Base-by-base conservation (phyloP, 2,888 invertebrate genomes). In the Morpho deidamia region DNA sequence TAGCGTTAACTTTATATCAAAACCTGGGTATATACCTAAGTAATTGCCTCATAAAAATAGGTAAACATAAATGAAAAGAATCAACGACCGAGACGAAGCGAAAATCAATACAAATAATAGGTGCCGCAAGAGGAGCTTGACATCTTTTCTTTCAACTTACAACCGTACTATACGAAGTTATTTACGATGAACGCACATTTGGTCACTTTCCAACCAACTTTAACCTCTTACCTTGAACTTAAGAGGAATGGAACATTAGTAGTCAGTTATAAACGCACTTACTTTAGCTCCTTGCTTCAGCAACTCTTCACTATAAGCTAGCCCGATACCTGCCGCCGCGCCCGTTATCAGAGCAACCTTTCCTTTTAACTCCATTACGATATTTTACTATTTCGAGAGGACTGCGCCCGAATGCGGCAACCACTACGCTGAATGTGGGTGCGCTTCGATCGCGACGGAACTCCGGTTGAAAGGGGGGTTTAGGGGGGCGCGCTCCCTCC, bases 231-330 rank as follows among this genome's bases (percentile, higher is more conserved):
- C 81, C 80, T 83, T 83, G 82, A 81, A 83, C 79, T 72, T 65
- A 70, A 67, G 68, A 68, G 72, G 70, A 65, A 51, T 63, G 54
- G 61, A 61, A 52, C 52, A 53, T 53, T 52, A 50, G 46, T 37
- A 49, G 11, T 32, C 38, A 38, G 41, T 51, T 43, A 66, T 61
- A 62, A n/a, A n/a, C n/a, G n/a, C 65, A 59, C 78, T 80, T 83
- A 94, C 94, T 91, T 94, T 94, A 32, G 93, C 94, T 64, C 95
- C 95, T 69, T 93, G 92, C 69, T 92, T 92, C 57, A 95, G 86
- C 44, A 95, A 74, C 71, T 94, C 94, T 65, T 93, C 92, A 67
- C 92, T 92, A 69, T 93, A 94, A n/a, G 93, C 92, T 57, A 92
- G 90, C 1, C 95, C 95, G 64, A 94, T 92, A 53, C 94, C 95